These are phyloP conservation scores for Drosophila sp. DNA, from an alignment of 1,140 invertebrate species.

Conservation along the genomic window DNA sequence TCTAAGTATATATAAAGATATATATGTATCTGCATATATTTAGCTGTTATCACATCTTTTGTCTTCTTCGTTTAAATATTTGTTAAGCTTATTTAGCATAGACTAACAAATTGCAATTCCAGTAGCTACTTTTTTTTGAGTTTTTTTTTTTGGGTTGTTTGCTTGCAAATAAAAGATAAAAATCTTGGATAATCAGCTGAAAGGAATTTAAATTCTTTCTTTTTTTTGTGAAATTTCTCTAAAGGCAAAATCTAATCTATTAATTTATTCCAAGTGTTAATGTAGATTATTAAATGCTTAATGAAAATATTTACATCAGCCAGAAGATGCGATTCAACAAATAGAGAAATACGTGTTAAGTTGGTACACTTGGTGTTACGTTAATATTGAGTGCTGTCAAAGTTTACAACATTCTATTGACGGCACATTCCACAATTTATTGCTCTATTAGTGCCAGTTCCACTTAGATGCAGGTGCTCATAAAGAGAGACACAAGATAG, in stretches of 20 bases:
- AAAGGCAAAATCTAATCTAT: too few relatives aligned
- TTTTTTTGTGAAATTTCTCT: too few relatives aligned
- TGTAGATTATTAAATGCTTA: too few relatives aligned
- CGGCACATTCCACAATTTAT: not conserved
- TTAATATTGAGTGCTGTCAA: not conserved
- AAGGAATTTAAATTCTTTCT: too few relatives aligned
- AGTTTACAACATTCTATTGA: conserved; percentile 1
- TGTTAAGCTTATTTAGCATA: conserved; percentile 21
- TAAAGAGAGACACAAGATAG: not conserved
- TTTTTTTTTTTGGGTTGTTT: not conserved
- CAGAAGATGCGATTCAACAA: too few relatives aligned
- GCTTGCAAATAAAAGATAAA: conserved; percentile 4
- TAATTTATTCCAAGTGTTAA: too few relatives aligned
- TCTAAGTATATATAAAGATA: not conserved
- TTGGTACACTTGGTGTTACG: not conserved
- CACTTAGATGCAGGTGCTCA: not conserved
- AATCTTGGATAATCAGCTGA: not conserved
- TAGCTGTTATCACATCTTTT: conserved; percentile 19
- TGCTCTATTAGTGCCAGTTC: not conserved
- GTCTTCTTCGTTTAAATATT: conserved; percentile 31
- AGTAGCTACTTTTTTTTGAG: not conserved
- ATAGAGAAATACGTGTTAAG: too few relatives aligned
- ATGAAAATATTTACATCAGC: too few relatives aligned
- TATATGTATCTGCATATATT: conserved; percentile 3
- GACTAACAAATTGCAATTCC: conserved; percentile 12